These are phyloP conservation scores for Amblyraja radiata DNA, from an alignment of 2,797 vertebrate genomes.

Conservation along the genomic window DNA sequence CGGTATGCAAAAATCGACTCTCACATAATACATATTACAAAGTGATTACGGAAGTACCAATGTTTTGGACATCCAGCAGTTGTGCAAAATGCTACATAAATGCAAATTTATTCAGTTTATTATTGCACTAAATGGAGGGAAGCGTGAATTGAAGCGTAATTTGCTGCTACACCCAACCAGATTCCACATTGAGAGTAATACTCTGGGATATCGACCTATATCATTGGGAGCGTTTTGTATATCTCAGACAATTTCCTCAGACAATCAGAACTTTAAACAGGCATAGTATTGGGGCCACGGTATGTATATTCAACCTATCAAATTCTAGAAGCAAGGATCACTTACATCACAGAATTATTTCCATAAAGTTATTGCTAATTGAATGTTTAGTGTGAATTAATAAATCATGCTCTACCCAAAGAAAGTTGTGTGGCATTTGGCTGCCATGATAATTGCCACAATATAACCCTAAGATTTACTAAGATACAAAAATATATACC, in stretches of 20 bases:
- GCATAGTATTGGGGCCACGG: neutral
- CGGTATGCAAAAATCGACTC: neutral
- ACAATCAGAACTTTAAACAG: neutral
- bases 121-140: neutral
- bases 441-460: neutral
- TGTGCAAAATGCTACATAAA: neutral
- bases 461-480: neutral
- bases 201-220: neutral
- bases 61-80: neutral
- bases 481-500: neutral
- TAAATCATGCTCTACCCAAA: neutral
- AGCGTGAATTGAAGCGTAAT: neutral
- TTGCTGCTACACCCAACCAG: neutral
- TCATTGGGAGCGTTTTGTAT: neutral
- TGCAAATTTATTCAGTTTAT: neutral
- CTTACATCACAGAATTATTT: neutral
- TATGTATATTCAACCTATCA: neutral
- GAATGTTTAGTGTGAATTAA: neutral
- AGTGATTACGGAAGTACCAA: neutral
- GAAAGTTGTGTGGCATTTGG: neutral
- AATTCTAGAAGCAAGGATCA: neutral
- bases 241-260: neutral
- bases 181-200: conserved; percentile 2
- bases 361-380: neutral
- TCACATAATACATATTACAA: neutral